phyloP scores from a whole-genome alignment of 2,797 vertebrate species.

The Uromys caudimaculatus region DNA sequence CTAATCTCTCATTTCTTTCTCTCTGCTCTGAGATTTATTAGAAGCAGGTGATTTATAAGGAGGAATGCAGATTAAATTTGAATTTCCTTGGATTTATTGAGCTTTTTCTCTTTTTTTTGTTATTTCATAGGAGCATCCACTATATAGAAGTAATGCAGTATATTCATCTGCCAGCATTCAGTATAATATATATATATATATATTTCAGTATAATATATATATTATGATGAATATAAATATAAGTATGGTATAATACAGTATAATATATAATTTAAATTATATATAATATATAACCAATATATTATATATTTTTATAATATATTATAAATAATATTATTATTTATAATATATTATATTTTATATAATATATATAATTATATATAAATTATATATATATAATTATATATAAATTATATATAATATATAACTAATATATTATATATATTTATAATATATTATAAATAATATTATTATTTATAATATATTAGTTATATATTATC shows the following conservation, averaged over 20 bases:
- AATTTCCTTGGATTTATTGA: not conserved
- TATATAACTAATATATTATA: not conserved
- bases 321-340: no score
- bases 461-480: not conserved
- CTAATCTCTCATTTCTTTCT: constrained; percentile 22
- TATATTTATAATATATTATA: no score
- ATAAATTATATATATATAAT: no score
- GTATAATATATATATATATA: not conserved
- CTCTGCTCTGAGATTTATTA: constrained; percentile 35
- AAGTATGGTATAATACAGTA: no score
- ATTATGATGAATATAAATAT: no score
- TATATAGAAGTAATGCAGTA: not conserved
- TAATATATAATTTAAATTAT: no score
- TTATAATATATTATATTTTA: not conserved
- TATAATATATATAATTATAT: no score
- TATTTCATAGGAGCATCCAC: not conserved
- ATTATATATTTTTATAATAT: no score
- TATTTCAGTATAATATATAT: not conserved
- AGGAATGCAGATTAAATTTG: constrained; percentile 33
- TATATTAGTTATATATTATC: not conserved
- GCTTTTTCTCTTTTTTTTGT: not conserved
- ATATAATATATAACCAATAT: no score
- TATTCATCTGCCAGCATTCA: not conserved
- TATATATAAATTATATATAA: not conserved
- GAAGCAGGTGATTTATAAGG: constrained; percentile 22